A percentile compares a stretch with the other conserved stretches of the same genome.
These are phyloP conservation scores for Scytalopus superciliaris DNA, from an alignment of 2,113 vertebrate species.

Conservation along the genomic window DNA sequence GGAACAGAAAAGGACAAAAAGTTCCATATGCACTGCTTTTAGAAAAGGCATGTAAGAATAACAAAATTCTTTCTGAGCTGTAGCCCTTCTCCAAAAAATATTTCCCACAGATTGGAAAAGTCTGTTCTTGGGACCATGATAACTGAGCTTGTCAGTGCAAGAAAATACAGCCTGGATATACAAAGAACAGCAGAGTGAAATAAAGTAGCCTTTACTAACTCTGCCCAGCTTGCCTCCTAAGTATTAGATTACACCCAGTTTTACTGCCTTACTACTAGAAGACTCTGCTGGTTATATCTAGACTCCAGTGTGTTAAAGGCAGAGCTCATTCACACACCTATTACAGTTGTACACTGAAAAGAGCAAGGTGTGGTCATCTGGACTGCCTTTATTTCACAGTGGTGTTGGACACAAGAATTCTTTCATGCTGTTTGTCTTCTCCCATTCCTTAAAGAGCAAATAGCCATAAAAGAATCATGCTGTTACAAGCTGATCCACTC, in stretches of 20 bases:
- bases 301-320: background rate
- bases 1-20: background rate
- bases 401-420: background rate
- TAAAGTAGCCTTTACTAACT: background rate
- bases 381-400: background rate
- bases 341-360: background rate
- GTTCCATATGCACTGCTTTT: background rate
- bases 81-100: background rate
- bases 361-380: background rate
- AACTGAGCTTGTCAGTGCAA: slow-evolving; percentile 15
- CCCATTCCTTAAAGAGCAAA: background rate
- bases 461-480: background rate
- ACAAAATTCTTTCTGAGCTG: background rate
- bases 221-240: background rate
- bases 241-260: background rate
- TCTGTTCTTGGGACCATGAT: background rate
- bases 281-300: background rate
- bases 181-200: background rate
- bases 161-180: background rate
- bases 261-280: background rate
- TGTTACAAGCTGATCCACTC: background rate
- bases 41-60: background rate
- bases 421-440: background rate
- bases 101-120: slow-evolving; percentile 27
- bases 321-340: background rate